These are phyloP conservation scores for Drosophila bipectinata DNA, from an alignment of 1,140 invertebrate genomes.

Conservation along the genomic window DNA sequence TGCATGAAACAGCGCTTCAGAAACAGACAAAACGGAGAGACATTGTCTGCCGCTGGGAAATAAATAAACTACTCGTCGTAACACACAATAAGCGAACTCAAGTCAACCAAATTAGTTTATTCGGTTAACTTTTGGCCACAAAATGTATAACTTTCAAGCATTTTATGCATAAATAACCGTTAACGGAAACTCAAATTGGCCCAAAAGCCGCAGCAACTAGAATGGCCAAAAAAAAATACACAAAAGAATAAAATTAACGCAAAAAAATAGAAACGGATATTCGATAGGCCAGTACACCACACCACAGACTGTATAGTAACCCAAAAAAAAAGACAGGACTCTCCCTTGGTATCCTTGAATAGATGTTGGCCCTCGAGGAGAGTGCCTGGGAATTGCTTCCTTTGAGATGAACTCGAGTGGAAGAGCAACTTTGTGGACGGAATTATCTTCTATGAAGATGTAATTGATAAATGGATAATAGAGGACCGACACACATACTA, in stretches of 20 bases:
- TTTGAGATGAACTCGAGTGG: constrained; percentile 45
- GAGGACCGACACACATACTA: constrained; percentile 1
- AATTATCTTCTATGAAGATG: constrained; percentile 49
- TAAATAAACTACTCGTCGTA: constrained; percentile 55
- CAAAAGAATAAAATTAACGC: constrained; percentile 29
- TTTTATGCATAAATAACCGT: constrained; percentile 49
- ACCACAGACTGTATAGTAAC: too few species aligned
- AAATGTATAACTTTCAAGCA: constrained; percentile 34
- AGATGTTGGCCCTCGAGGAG: constrained; percentile 8
- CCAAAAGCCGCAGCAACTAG: constrained; percentile 11
- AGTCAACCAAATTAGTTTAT: constrained; percentile 51
- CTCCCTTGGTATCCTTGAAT: constrained; percentile 3
- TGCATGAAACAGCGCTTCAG: constrained; percentile 72
- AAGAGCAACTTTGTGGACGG: constrained; percentile 44
- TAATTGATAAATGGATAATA: constrained; percentile 39
- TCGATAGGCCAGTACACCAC: constrained; percentile 14
- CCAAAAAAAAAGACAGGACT: neutral
- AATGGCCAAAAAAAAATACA: constrained; percentile 8
- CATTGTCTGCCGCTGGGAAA: constrained; percentile 56
- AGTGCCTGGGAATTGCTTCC: constrained; percentile 35
- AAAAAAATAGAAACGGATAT: constrained; percentile 14
- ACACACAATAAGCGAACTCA: constrained; percentile 38
- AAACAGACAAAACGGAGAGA: constrained; percentile 42
- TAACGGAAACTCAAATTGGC: constrained; percentile 42
- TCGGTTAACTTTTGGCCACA: constrained; percentile 28